Base-by-base conservation (phyloP, 2,888 invertebrate species). In the Falcaria lacertinaria region DNA sequence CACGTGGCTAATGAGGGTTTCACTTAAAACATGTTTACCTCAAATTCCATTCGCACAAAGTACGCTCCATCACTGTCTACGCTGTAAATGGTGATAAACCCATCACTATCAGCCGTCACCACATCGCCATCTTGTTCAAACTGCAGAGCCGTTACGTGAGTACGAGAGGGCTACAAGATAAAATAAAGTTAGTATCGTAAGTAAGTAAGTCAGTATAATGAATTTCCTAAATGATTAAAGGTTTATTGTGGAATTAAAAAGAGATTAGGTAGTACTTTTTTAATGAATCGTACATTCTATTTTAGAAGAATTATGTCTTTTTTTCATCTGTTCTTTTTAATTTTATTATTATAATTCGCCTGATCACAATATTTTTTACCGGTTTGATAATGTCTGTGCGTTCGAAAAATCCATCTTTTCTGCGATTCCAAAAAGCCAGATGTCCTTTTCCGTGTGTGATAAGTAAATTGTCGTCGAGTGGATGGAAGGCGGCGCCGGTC, bases 391-490 rank as follows among this genome's bases (percentile, higher is more conserved):
- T 96, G 61, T 97, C 96, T 0, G 96, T 96, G 49, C 96, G 91
- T 86, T 95, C 97, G 69, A 95, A 97, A 85, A 95, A 97, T 33
- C 96, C 96, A 72, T 97, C 97, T 85, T 96, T 96, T 49, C 96
- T 90, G 44, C 97, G 91, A 64, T 96, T 97, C 97, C 97, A 98
- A 79, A 97, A 97, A 0, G 97, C 96, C 51, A 98, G 82, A 73
- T 97, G 97, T 0, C 96, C 96, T 57, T 95, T 95, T 1, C 98
- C 98, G 68, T 96, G 96, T 0, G 97, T 97, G 53, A 98, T 96
- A 48, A 97, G 92, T 16, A 97, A 90, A 77, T 96, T 97, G 71
- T 97, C 97, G 69, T 97, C 97, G 22, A 96, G 88, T 0, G 97
- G 97, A 78, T 97, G 97, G 79, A 98, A 98, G 0, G 94, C 94